These are phyloP conservation scores for Aspidiotus destructor DNA, from an alignment of 2,888 invertebrate species.

Conservation along the genomic window DNA sequence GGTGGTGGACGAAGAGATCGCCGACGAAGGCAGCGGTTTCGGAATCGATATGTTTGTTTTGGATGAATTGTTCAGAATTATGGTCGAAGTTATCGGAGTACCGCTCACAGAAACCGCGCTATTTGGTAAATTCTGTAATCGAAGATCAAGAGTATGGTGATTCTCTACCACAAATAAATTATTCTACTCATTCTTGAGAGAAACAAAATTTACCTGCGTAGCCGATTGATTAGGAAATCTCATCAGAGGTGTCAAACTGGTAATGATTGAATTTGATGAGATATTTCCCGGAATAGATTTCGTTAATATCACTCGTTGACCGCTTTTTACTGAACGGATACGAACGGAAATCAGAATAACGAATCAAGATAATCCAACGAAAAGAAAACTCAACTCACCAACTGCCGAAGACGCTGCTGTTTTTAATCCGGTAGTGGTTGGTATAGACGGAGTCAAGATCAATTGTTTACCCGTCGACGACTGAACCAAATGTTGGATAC, in stretches of 20 bases:
- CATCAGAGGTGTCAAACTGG: constrained; percentile 3
- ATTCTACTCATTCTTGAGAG: neutral
- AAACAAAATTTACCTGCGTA: constrained; percentile 12
- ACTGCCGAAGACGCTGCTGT: constrained; percentile 7
- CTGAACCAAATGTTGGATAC: constrained; percentile 11
- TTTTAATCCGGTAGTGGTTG: constrained; percentile 10
- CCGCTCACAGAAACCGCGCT: too few relatives aligned
- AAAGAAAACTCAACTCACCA: constrained; percentile 3
- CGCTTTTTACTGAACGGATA: constrained; percentile 16
- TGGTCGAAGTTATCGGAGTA: constrained; percentile 11
- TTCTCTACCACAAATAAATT: too few relatives aligned
- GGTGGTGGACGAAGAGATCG: constrained; percentile 2
- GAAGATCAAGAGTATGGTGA: too few relatives aligned
- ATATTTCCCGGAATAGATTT: constrained; percentile 19
- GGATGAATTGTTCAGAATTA: constrained; percentile 22
- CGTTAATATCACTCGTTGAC: constrained; percentile 19
- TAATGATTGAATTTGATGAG: constrained; percentile 6
- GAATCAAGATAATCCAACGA: neutral
- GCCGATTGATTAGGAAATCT: constrained; percentile 14
- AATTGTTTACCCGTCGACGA: constrained; percentile 8
- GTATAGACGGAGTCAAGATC: constrained; percentile 10
- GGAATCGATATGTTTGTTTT: constrained; percentile 25
- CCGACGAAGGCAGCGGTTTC: constrained; percentile 17
- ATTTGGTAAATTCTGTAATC: too few relatives aligned
- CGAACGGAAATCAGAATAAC: neutral